Conservation (phyloP, 2,113 vertebrate genomes). For the Narcine bancroftii region DNA sequence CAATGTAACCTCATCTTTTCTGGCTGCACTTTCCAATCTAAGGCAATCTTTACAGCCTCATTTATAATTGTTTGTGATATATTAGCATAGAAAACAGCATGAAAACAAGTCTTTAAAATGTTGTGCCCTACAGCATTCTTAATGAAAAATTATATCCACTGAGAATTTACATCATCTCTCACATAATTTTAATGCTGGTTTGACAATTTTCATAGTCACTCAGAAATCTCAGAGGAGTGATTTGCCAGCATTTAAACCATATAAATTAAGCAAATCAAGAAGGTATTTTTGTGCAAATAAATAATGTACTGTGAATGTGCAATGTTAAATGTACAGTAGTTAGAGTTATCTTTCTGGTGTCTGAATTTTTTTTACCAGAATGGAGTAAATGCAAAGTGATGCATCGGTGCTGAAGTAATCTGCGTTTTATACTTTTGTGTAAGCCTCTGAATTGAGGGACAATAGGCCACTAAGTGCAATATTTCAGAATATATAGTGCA, state of each 20-base stretch:
- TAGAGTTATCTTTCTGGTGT: constrained; percentile 17
- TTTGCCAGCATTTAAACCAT: background rate
- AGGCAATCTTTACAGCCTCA: background rate
- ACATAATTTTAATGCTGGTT: background rate
- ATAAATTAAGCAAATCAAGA: constrained; percentile 4
- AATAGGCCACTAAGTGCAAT: constrained; percentile 99
- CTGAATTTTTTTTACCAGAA: constrained; percentile 22
- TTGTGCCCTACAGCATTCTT: background rate
- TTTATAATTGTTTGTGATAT: background rate
- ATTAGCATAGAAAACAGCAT: background rate
- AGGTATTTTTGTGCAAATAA: background rate
- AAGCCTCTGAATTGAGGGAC: constrained; percentile 78
- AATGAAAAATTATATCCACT: constrained; percentile 10
- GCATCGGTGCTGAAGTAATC: constrained; percentile 23
- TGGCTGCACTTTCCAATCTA: background rate
- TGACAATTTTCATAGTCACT: background rate
- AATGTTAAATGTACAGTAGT: constrained; percentile 15
- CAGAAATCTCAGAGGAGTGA: constrained; percentile 7
- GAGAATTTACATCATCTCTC: background rate
- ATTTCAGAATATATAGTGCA: constrained; percentile 60
- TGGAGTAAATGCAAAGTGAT: constrained; percentile 30
- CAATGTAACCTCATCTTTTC: background rate
- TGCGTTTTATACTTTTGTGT: constrained; percentile 50
- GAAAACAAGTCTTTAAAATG: background rate
- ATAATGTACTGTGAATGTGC: constrained; percentile 9